These are phyloP conservation scores for Cyclopterus lumpus DNA, from an alignment of 2,797 vertebrate genomes.

Conservation along the genomic window DNA sequence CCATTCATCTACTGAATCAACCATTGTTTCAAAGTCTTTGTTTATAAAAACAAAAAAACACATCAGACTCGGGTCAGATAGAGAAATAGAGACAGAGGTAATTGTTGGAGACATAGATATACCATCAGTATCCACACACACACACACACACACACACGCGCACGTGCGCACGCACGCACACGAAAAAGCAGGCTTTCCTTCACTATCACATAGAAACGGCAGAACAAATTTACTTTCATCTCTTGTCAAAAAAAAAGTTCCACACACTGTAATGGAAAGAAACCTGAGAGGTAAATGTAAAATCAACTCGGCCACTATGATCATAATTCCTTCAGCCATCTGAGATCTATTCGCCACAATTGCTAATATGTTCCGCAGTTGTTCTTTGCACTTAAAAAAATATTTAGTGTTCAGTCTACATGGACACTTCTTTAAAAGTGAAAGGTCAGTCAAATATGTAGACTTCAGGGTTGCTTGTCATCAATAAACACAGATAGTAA, in stretches of 20 bases:
- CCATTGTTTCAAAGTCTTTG: conserved; percentile 22
- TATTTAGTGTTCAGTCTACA: neutral
- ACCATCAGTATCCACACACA: conserved; percentile 21
- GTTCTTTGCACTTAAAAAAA: neutral
- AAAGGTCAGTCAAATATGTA: conserved; percentile 24
- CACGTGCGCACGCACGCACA: neutral
- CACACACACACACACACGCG: neutral
- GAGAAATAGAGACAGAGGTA: conserved; percentile 17
- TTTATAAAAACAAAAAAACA: conserved; percentile 19
- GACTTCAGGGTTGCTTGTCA: neutral
- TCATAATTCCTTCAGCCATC: neutral
- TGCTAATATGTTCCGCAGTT: neutral
- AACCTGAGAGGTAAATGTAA: neutral
- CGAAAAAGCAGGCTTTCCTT: neutral
- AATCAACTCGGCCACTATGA: neutral
- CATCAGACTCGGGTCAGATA: conserved; percentile 39
- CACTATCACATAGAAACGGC: neutral
- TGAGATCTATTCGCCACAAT: too few species aligned
- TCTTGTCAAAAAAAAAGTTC: neutral
- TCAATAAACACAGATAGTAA: conserved; percentile 18
- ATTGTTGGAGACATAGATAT: conserved; percentile 24
- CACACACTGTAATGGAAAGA: neutral
- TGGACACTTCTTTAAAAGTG: conserved; percentile 31
- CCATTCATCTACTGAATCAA: conserved; percentile 20
- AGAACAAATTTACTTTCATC: conserved; percentile 8